Percentiles rank a stretch among this genome's conserved stretches.
These are phyloP conservation scores for Lasiommata megera DNA, from an alignment of 2,888 invertebrate genomes.

Conservation along the genomic window DNA sequence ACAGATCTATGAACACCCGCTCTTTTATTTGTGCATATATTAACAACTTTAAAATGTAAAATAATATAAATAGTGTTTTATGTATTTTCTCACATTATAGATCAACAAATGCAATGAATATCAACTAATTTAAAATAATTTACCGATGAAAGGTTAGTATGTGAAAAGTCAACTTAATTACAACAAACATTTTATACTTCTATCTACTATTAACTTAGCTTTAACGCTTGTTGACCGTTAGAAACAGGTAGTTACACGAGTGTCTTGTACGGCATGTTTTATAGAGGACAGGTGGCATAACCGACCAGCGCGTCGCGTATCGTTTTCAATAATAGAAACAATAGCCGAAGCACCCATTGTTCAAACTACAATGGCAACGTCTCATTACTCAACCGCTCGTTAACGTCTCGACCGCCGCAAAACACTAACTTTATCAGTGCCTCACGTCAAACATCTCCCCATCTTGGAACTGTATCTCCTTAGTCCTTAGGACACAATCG, in stretches of 20 bases:
- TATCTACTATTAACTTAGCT: no score
- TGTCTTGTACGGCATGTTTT: conserved; percentile 26
- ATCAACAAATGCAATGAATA: not conserved
- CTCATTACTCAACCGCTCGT: conserved; percentile 79
- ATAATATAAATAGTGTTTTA: not conserved
- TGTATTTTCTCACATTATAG: not conserved
- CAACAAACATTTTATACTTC: no score
- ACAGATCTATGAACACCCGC: conserved; percentile 7
- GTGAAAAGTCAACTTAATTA: not conserved
- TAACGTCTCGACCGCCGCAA: conserved; percentile 68
- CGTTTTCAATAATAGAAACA: conserved; percentile 75
- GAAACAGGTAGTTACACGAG: not conserved
- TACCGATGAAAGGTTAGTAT: not conserved
- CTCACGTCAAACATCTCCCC: conserved; percentile 74
- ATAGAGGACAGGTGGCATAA: conserved; percentile 36
- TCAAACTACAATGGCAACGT: conserved; percentile 70
- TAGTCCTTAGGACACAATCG: conserved; percentile 61
- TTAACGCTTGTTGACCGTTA: conserved; percentile 9
- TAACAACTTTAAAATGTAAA: no score
- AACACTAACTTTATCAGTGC: conserved; percentile 78
- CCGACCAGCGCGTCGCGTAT: conserved; percentile 33
- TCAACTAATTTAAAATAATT: not conserved
- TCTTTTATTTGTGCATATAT: conserved; percentile 7
- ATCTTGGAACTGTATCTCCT: conserved; percentile 69
- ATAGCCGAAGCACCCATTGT: conserved; percentile 70